phyloP scores from a whole-genome alignment of 1,140 invertebrate genomes.

The Nasonia giraulti region DNA sequence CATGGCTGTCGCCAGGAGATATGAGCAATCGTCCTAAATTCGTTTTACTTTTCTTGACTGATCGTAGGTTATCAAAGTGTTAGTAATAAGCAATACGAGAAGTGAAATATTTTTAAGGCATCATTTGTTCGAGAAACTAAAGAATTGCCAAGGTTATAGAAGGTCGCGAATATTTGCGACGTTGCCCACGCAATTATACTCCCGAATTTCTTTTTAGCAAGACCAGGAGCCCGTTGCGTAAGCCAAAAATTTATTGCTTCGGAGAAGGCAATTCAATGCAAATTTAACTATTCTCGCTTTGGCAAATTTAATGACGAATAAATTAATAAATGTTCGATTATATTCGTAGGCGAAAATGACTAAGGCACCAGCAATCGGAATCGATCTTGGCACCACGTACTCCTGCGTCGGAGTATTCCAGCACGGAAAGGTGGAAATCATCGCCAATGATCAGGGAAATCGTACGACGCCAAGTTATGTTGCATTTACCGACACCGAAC shows the following conservation, averaged over 20 bases:
- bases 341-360: constrained; percentile 56
- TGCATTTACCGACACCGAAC: constrained; percentile 91
- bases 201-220: background rate
- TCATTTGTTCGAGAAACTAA: background rate
- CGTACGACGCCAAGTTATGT: constrained; percentile 93
- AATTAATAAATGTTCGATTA: background rate
- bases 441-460: constrained; percentile 94
- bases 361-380: constrained; percentile 79
- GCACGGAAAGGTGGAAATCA: constrained; percentile 92
- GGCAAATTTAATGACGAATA: background rate
- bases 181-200: background rate
- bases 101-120: too few species aligned
- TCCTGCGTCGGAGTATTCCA: constrained; percentile 88
- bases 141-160: background rate
- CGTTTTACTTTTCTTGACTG: background rate
- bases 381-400: constrained; percentile 87
- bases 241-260: background rate
- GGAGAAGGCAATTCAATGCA: background rate
- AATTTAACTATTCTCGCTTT: background rate
- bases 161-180: background rate
- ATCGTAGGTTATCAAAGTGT: too few species aligned
- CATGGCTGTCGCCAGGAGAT: too few species aligned
- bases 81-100: too few species aligned
- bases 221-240: background rate
- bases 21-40: background rate